Conservation (phyloP, 1,140 invertebrate species). For the Idris sp. region DNA sequence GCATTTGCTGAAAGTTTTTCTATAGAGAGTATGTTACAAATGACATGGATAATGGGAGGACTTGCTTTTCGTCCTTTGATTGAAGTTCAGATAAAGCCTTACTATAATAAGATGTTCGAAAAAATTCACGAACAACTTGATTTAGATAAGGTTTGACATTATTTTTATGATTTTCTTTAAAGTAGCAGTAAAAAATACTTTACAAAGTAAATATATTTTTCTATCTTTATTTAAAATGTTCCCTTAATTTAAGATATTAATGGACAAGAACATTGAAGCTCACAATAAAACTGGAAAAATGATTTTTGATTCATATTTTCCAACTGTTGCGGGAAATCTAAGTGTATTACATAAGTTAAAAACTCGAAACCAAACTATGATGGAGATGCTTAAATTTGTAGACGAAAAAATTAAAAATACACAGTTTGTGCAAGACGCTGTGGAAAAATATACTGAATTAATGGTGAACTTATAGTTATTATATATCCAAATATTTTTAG, state of each 20-base stretch:
- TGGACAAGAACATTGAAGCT: constrained; percentile 71
- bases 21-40: constrained; percentile 82
- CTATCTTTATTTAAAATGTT: no score
- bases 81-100: constrained; percentile 81
- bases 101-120: constrained; percentile 80
- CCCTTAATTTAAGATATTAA: constrained; percentile 54
- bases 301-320: constrained; percentile 84
- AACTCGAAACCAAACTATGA: constrained; percentile 81
- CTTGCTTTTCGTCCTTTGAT: constrained; percentile 86
- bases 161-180: no score
- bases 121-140: constrained; percentile 84
- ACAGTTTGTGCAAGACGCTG: no score
- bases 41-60: constrained; percentile 86
- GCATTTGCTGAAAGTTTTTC: constrained; percentile 88
- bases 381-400: constrained; percentile 73
- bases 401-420: no score
- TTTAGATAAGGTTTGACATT: constrained; percentile 78
- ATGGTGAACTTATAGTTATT: no score
- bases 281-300: constrained; percentile 75
- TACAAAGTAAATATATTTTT: no score
- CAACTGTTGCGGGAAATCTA: constrained; percentile 85
- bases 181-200: no score
- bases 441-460: no score
- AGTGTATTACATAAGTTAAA: constrained; percentile 85
- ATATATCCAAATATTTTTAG: no score